Percentiles rank a stretch among this genome's conserved stretches.
Conservation (phyloP, 2,888 invertebrate genomes). For the Celastrina argiolus region DNA sequence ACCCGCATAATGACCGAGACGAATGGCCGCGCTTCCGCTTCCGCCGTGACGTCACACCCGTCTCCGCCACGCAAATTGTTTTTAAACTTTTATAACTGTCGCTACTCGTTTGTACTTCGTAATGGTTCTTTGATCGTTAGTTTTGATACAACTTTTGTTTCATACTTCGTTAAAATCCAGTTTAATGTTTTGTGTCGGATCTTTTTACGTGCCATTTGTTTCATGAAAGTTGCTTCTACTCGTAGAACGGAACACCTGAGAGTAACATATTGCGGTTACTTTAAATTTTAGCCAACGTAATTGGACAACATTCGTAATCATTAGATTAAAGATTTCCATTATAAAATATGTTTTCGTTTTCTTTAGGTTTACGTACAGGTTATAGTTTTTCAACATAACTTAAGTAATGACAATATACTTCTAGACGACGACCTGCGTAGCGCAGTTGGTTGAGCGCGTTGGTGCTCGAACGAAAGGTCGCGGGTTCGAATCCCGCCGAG, state of each 20-base stretch:
- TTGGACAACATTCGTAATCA: too few relatives aligned
- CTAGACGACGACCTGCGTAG: too few relatives aligned
- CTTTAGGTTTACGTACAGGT: too few relatives aligned
- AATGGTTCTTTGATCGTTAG: conserved; percentile 13
- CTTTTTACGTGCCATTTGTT: neutral
- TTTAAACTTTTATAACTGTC: conserved; percentile 18
- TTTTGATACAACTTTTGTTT: conserved; percentile 11
- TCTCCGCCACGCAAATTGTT: conserved; percentile 20
- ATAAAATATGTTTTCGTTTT: too few relatives aligned
- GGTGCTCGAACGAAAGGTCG: too few relatives aligned
- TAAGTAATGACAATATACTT: too few relatives aligned
- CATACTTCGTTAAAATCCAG: conserved; percentile 1
- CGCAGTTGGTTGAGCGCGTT: too few relatives aligned
- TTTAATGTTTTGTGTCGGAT: conserved; percentile 5
- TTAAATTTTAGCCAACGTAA: too few relatives aligned
- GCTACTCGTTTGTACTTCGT: conserved; percentile 15
- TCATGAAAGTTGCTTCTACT: neutral
- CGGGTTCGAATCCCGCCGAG: too few relatives aligned
- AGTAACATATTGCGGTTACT: neutral
- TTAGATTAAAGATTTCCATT: too few relatives aligned
- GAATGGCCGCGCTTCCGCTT: conserved; percentile 25
- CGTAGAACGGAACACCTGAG: neutral
- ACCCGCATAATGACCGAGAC: conserved; percentile 27
- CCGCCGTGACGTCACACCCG: conserved; percentile 15
- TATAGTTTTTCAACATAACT: too few relatives aligned